Evolutionary conservation across 2,113 vertebrate genomes (phyloP), one percentile per base, ranked within the genome.

Genomic region (Tautogolabrus adspersus): DNA sequence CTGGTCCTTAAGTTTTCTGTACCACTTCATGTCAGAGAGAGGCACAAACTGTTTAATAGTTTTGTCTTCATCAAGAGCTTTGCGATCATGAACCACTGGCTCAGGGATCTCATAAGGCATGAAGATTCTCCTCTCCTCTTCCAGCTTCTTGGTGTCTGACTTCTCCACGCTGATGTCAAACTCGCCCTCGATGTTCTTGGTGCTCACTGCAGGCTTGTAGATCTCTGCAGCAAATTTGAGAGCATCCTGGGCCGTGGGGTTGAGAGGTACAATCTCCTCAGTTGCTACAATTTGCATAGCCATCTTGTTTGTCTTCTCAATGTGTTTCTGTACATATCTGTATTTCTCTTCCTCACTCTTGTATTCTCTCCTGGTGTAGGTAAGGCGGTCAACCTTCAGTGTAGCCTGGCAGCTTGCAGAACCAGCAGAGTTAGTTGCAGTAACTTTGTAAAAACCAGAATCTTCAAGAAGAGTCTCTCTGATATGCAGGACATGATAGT

Each of bases 11-110:
- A 99, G 90, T 81, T 95, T 98, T 89, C 94, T 96, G 87, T 99
- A 99, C 98, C 98, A 99, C 86, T 98, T 99, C 97, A 99, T 99
- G 73, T 99, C 98, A 76, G 98, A 99, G 79, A 99, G 94, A 47
- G 98, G 95, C 73, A 99, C 95, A 84, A 96, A 99, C 61, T 96
- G 95, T 89, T 97, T 99, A 77, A 99, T 99, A 23, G 12, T 83
- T 77, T 96, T 96, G 91, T 99, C 96, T 93, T 99, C 97, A 73
- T 96, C 96, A 66, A 97, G 86, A 81, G 88, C 89, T 64, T 85
- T 71, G 3, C 84, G 93, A 86, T 93, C 95, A 56, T 93, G 95
- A 72, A 94, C 94, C 83, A 96, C 94, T 72, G 96, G 94, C 59
- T 97, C 95, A 78, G 98, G 98, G 56, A 99, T 93, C 81, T 99